Evolutionary conservation across 2,888 invertebrate species (phyloP), one percentile per base, ranked within the genome.

Genomic region (Epirrhoe tristata): DNA sequence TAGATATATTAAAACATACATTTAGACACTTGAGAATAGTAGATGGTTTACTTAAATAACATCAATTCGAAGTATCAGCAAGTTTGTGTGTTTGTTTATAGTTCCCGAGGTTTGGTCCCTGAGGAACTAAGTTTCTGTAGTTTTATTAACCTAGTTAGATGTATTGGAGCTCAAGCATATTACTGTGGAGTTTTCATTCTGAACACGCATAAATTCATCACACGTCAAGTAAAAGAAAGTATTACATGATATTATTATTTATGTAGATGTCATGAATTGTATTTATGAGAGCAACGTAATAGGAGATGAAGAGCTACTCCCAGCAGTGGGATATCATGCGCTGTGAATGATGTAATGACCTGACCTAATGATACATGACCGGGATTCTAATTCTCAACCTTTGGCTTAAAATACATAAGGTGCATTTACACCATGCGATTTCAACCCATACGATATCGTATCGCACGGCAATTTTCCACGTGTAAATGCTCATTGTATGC

Each of bases 121-220:
- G 12, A 12, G 3, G 39, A 43, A 12, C 10, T 12, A 12, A 43
- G 39, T 43, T 43, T 3, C 12, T 43, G 39, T 43, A 43, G 39
- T 43, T 43, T 43, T 43, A 43, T 43, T 43, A 43, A 43, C 39
- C 39, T 43, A 43, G 39, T 43, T 43, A 43, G 39, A 43, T 43
- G 0, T 12, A 43, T 12, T 43, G 12, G 36, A 36, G 36, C 39
- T 43, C 12, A 43, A 12, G 39, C 39, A 12, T 12, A 43, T 12
- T 12, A 12, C 39, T 36, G 6, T n/a, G 6, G 36, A 36, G 39
- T 43, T 43, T 43, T 43, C 39, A 43, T 43, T 43, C 39, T 43
- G 39, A 43, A 12, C 39, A 43, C 39, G 39, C 39, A 43, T 43
- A 43, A 43, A 43, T 43, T 43, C 39, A 12, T 43, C 39, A 43